These are phyloP conservation scores for Dicentrarchus labrax DNA, from an alignment of 2,113 vertebrate species.

Conservation along the genomic window DNA sequence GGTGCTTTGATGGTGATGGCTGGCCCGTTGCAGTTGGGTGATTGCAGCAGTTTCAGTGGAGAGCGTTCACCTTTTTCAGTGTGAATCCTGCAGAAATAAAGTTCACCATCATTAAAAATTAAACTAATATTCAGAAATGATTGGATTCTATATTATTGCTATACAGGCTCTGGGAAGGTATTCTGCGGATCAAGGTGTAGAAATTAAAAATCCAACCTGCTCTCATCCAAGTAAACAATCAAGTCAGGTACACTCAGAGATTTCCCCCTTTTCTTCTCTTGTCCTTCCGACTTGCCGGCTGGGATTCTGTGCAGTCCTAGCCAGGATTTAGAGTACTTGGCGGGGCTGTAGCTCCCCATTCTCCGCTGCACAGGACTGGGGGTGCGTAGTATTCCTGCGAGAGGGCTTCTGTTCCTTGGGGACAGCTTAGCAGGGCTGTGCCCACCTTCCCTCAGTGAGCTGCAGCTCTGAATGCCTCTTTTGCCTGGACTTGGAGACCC, in stretches of 20 bases:
- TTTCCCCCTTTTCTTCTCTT: slow-evolving; percentile 36
- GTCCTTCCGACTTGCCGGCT: slow-evolving; percentile 42
- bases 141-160: background rate
- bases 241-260: slow-evolving; percentile 72
- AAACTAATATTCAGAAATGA: background rate
- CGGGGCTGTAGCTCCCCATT: slow-evolving; percentile 49
- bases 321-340: slow-evolving; percentile 64
- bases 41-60: slow-evolving; percentile 34
- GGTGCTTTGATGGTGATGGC: slow-evolving; percentile 9
- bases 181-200: background rate
- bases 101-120: background rate
- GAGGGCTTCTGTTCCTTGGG: slow-evolving; percentile 47
- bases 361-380: slow-evolving; percentile 68
- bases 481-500: slow-evolving; percentile 66
- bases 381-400: slow-evolving; percentile 39
- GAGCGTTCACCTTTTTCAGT: slow-evolving; percentile 9
- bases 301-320: slow-evolving; percentile 53
- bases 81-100: slow-evolving; percentile 48
- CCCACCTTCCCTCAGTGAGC: slow-evolving; percentile 43
- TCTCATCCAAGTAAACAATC: slow-evolving; percentile 55
- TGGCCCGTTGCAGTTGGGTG: slow-evolving; percentile 18
- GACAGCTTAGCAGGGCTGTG: slow-evolving; percentile 60
- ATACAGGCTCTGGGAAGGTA: background rate
- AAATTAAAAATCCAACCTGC: slow-evolving; percentile 42
- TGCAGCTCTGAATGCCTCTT: slow-evolving; percentile 32